Evolutionary conservation across 2,113 vertebrate genomes (phyloP).

Genomic region (Glareola pratincola): DNA sequence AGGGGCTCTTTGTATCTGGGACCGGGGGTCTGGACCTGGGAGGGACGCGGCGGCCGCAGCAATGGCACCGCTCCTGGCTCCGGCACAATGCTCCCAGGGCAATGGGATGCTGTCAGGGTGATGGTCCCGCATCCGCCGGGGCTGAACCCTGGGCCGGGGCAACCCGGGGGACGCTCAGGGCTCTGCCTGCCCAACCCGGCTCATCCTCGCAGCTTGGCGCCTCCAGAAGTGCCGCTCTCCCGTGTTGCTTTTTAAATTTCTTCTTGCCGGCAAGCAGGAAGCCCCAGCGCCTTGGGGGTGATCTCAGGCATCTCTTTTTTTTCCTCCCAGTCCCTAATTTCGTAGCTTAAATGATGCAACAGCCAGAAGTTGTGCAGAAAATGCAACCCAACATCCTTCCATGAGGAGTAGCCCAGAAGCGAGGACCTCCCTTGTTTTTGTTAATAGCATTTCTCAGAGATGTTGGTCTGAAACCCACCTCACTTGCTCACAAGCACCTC

Average conservation of each 20-base stretch:
- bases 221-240: neutral
- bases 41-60: rapidly evolving
- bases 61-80: neutral
- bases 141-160: neutral
- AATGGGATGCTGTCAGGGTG: neutral
- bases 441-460: rapidly evolving
- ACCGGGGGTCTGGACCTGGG: neutral
- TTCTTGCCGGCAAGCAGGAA: neutral
- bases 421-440: neutral
- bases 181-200: neutral
- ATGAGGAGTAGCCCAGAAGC: neutral
- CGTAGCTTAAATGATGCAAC: rapidly evolving
- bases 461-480: neutral
- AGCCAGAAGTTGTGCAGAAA: neutral
- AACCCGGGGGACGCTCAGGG: neutral
- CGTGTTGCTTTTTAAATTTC: neutral
- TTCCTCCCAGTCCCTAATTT: neutral
- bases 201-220: neutral
- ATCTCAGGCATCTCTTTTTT: neutral
- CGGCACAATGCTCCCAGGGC: rapidly evolving
- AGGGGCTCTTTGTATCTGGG: neutral
- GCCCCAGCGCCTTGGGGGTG: neutral
- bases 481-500: neutral
- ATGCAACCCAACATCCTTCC: rapidly evolving
- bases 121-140: rapidly evolving